Conservation (phyloP, 2,113 vertebrate genomes). For the Amblyopsis rosae region DNA sequence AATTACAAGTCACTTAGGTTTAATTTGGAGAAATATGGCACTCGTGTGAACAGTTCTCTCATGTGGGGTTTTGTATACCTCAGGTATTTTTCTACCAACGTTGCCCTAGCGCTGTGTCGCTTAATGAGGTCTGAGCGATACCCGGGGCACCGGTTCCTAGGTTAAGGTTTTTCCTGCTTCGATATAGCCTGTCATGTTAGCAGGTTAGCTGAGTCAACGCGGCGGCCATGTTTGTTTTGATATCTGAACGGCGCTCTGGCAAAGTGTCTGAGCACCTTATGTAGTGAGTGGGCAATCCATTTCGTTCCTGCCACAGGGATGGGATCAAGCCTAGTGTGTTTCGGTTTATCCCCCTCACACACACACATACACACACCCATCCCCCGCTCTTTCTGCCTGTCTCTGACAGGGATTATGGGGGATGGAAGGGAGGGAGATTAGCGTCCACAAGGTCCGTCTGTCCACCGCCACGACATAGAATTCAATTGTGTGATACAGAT, state of each 20-base stretch:
- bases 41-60: constrained; percentile 16
- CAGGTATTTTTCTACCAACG: constrained; percentile 1
- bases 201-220: constrained; percentile 56
- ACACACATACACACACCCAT: constrained; percentile 25
- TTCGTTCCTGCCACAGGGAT: constrained; percentile 46
- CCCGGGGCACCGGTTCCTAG: constrained; percentile 31
- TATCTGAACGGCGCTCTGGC: constrained; percentile 51
- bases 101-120: constrained; percentile 25
- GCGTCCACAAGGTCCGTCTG: constrained; percentile 64
- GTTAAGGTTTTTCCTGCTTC: constrained; percentile 44
- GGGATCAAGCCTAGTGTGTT: constrained; percentile 56
- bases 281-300: constrained; percentile 40
- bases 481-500: constrained; percentile 73
- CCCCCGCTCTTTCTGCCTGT: constrained; percentile 34
- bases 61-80: constrained; percentile 12
- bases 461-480: constrained; percentile 69
- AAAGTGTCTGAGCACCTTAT: constrained; percentile 66
- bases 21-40: constrained; percentile 60
- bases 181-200: constrained; percentile 30
- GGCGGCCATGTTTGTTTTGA: constrained; percentile 22
- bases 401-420: constrained; percentile 63
- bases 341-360: constrained; percentile 15
- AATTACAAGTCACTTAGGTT: constrained; percentile 50
- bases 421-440: constrained; percentile 64
- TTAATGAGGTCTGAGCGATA: constrained; percentile 37